Conservation (phyloP, 1,140 invertebrate species). For the Diabrotica virgifera region DNA sequence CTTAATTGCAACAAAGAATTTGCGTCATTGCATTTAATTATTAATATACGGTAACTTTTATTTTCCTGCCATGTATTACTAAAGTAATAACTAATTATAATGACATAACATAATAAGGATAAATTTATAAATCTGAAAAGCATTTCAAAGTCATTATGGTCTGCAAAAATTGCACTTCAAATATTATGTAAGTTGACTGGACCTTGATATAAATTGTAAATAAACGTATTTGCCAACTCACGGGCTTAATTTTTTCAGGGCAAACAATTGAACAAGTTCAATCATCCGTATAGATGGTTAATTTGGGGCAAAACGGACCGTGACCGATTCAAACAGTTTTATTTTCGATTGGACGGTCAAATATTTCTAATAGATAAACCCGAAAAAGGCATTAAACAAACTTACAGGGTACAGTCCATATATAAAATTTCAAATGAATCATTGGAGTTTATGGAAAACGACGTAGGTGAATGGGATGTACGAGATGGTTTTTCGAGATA, state of each 20-base stretch:
- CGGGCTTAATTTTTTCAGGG: conserved; percentile 9
- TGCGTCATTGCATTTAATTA: too few relatives aligned
- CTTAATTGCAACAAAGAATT: too few relatives aligned
- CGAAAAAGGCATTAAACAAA: background rate
- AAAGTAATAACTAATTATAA: too few relatives aligned
- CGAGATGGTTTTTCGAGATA: conserved; percentile 7
- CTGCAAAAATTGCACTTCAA: too few relatives aligned
- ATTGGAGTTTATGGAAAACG: conserved; percentile 7
- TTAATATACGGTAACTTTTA: too few relatives aligned
- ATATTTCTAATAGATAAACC: conserved; percentile 14
- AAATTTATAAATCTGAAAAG: too few relatives aligned
- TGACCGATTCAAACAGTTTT: conserved; percentile 4
- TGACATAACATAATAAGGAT: too few relatives aligned
- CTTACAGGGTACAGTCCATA: conserved; percentile 12
- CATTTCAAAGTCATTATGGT: too few relatives aligned
- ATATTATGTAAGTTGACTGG: too few relatives aligned
- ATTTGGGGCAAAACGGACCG: background rate
- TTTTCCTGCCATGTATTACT: too few relatives aligned
- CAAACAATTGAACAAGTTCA: conserved; percentile 13
- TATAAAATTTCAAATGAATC: conserved; percentile 19
- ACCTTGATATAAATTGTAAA: background rate
- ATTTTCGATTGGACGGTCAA: conserved; percentile 19
- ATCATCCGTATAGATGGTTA: conserved; percentile 22
- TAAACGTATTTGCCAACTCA: too few relatives aligned
- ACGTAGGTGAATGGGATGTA: conserved; percentile 12